Base-by-base conservation (phyloP, 1,140 invertebrate genomes). In the Lysiphlebus fabarum region DNA sequence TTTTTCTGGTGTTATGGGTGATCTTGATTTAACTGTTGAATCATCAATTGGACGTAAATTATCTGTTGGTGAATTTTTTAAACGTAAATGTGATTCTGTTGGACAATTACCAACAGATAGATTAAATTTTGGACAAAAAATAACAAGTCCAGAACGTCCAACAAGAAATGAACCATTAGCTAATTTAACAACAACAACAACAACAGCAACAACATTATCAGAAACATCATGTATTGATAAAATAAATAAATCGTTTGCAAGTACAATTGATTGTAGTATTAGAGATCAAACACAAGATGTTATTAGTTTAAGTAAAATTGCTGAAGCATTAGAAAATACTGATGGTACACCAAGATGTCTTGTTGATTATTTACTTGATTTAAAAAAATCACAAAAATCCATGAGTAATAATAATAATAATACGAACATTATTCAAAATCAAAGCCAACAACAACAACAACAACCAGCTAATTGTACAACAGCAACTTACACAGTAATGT, bases 241-340 rank as follows among this genome's bases (percentile, higher is more conserved):
- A 34, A 9, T 47, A 33, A 26, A 33, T n/a, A 36, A 57, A 4
- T n/a, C n/a, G 4, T 26, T 26, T 40, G 49, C 50, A 40, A 62
- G 51, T 57, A 56, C 40, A 26, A 34, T 45, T 7, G 36, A 44
- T 48, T 49, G 40, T 7, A 59, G 47, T 26, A 11, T 44, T 33
- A 51, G 14, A 26, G 43, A 56, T 26, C 43, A 57, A 9, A 41
- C n/a, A 7, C 55, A 47, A 37, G 41, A 47, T 38, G 61, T 71
- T 1, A 70, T 79, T 65, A 78, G 75, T 67, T 58, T 78, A 8
- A 75, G 65, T n/a, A 71, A 65, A 53, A 79, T 79, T 44, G 73
- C 70, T 37, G 64, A 70, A 58, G 68, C 69, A 41, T 56, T 79
- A 11, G 63, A 77, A 58, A 57, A 70, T 12, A 65, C 66, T 5